These are phyloP conservation scores for Tetrapedia diversipes DNA, from an alignment of 2,888 invertebrate genomes.

Conservation along the genomic window DNA sequence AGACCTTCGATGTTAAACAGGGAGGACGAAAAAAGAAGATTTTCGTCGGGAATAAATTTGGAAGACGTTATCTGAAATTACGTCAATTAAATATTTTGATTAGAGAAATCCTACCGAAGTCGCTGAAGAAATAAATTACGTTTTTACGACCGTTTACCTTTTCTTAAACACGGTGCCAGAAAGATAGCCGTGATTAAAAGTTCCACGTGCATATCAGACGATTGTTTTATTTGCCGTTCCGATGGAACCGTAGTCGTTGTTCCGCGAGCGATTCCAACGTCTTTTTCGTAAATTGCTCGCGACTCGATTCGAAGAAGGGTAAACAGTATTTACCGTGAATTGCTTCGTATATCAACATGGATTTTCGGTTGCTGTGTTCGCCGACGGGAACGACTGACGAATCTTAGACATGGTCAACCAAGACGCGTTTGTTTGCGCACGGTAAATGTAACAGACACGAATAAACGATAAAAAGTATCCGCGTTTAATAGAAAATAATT, in stretches of 20 bases:
- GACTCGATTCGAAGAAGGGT: conserved; percentile 20
- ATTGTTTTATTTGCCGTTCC: conserved; percentile 26
- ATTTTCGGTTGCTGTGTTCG: conserved; percentile 37
- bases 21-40: too few relatives aligned
- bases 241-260: conserved; percentile 14
- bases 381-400: not conserved
- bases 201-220: conserved; percentile 12
- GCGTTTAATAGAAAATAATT: too few relatives aligned
- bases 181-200: conserved; percentile 25
- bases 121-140: conserved; percentile 3
- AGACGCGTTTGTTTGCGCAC: not conserved
- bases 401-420: conserved; percentile 41
- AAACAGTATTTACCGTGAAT: conserved; percentile 44
- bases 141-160: conserved; percentile 26
- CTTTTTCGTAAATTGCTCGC: conserved; percentile 23
- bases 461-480: too few relatives aligned
- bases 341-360: conserved; percentile 56
- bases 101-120: not conserved
- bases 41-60: too few relatives aligned
- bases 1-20: too few relatives aligned
- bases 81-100: not conserved
- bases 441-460: not conserved
- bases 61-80: not conserved
- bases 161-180: conserved; percentile 14
- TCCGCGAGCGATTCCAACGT: not conserved